Base-by-base conservation (phyloP, 92 coral and sea anemone genomes). In the Galaxea fascicularis region DNA sequence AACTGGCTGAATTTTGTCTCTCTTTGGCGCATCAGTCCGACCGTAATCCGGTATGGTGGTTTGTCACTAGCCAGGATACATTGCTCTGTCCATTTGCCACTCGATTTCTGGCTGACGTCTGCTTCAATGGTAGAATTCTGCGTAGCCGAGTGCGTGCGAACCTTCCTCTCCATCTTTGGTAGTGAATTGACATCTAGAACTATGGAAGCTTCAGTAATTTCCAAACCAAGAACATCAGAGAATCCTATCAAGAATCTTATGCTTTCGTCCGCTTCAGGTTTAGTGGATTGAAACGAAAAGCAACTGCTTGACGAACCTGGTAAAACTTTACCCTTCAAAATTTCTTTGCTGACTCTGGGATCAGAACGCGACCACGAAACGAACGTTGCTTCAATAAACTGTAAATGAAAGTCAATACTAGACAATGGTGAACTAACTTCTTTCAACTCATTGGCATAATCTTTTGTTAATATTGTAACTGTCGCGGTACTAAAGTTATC, bases 271-370 rank as follows among this genome's bases (percentile, higher is more conserved):
- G 58, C 57, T 57, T 82, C 79, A 54, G 28, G n/a, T 75, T 56
- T 56, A 75, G 67, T 75, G 80, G 52, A 58, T 31, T 76, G 80
- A 58, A 76, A 31, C 54, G 54, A 58, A 47, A 79, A 79, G 51
- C 84, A 79, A 41, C 24, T 52, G 58, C 84, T 64, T 29, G 65
- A n/a, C 39, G 60, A 8, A 45, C 74, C 65, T 79, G 60, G 73
- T 26, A 79, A 79, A 41, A 79, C 53, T 65, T 80, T 80, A 49
- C 85, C 39, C 58, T 68, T 66, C 51, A 80, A 65, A 49, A 80
- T 67, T 66, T 66, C 85, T 67, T 80, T 80, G 85, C 74, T 80
- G 65, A 80, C 76, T 63, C 76, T 30, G 30, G 76, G 85, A 64
- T 80, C 76, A 14, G 85, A 64, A 28, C 85, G 76, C 39, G 39